Evolutionary conservation across 2,888 invertebrate genomes (phyloP), one percentile per base, ranked within the genome.

Genomic region (Erebia ligea): DNA sequence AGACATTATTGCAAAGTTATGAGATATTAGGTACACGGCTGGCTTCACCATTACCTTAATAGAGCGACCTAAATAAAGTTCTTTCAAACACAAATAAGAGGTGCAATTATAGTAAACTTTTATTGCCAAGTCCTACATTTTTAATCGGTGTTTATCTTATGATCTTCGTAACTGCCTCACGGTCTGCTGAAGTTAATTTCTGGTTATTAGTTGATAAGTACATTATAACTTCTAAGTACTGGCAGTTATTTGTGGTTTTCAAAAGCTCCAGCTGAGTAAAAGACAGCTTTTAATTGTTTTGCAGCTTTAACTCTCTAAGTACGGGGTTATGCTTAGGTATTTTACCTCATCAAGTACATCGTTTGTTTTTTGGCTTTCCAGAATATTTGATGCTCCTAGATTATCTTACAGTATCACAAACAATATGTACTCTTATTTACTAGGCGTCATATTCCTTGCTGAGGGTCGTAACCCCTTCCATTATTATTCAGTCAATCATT

Each of bases 121-220:
- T 57, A 57, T 57, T 57, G 56, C 56, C 25, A 57, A 25, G 56
- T 21, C 25, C 21, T 57, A 57, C 56, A 57, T 57, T 57, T 57
- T 25, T 57, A 57, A 57, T 57, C 56, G 21, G 25, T 57, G 1
- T 21, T 57, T 57, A 57, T 57, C 25, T 57, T 57, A 25, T 25
- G 15, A 57, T 57, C 56, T 57, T 19, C 3, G 56, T 57, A 57
- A 57, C 13, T 57, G 11, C 15, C 56, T 57, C 56, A 25, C 25
- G 56, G 56, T 25, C 25, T 57, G 56, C 25, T 57, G 56, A 25
- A 15, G 56, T 57, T 21, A 25, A 17, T 17, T 4, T 52, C 52
- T 17, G 52, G 17, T 9, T 54, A 19, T 54, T 54, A 54, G 17
- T 54, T 54, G 10, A 19, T 54, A 19, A 19, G 19, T 17, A 54